Percentiles rank a stretch among this genome's conserved stretches.
Conservation (phyloP, 2,888 invertebrate species). For the Apodemia hepburni region DNA sequence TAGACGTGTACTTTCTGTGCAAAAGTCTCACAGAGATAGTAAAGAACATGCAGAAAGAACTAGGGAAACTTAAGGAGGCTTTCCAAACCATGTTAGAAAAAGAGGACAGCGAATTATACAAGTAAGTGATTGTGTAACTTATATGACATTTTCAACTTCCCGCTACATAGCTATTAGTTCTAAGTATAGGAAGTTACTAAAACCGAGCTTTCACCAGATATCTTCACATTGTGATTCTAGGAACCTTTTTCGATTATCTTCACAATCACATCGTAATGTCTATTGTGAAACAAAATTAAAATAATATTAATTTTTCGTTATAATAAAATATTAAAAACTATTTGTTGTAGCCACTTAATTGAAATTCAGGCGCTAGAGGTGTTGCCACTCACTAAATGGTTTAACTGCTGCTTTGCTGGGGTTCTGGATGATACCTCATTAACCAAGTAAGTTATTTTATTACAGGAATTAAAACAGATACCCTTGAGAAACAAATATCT, state of each 20-base stretch:
- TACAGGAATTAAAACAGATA: too few relatives aligned
- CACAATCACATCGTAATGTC: neutral
- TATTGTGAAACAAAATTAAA: slow-evolving; percentile 11
- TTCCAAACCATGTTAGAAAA: slow-evolving; percentile 85
- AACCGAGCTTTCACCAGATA: too few relatives aligned
- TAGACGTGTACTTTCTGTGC: slow-evolving; percentile 91
- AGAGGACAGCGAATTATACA: slow-evolving; percentile 87
- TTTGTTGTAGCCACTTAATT: slow-evolving; percentile 80
- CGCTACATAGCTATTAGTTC: too few relatives aligned
- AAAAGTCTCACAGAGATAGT: slow-evolving; percentile 87
- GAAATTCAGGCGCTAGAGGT: slow-evolving; percentile 81
- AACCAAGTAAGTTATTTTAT: slow-evolving; percentile 79
- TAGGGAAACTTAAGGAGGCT: slow-evolving; percentile 83
- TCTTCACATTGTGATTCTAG: too few relatives aligned
- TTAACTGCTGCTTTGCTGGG: slow-evolving; percentile 90
- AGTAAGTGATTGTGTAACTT: too few relatives aligned
- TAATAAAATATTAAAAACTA: neutral
- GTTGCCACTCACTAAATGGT: slow-evolving; percentile 89
- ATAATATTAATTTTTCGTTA: too few relatives aligned
- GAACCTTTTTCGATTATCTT: too few relatives aligned
- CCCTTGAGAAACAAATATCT: too few relatives aligned
- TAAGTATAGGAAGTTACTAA: too few relatives aligned
- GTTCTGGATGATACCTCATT: slow-evolving; percentile 88
- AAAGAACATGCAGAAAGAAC: slow-evolving; percentile 82
- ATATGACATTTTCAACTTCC: too few relatives aligned